Evolutionary conservation across 2,888 invertebrate genomes (phyloP).

Genomic region (Dicranocentrus wangi): DNA sequence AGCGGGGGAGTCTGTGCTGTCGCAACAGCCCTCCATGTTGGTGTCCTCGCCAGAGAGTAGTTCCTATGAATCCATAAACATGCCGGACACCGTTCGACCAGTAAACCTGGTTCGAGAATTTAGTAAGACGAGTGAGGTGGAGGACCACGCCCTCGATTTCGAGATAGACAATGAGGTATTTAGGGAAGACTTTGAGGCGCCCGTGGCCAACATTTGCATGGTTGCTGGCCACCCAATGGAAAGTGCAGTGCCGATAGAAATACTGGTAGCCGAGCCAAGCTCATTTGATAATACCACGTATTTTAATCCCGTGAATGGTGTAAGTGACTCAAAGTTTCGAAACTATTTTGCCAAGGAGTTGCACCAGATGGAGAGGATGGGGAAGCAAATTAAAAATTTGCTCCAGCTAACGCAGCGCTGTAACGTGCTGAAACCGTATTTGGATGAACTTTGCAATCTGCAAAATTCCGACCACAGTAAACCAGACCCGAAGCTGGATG

Average conservation of each 20-base stretch:
- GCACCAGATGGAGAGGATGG: slow-evolving; percentile 68
- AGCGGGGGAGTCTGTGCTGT: slow-evolving; percentile 24
- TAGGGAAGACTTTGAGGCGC: slow-evolving; percentile 22
- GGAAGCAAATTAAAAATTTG: slow-evolving; percentile 68
- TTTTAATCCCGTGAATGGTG: slow-evolving; percentile 54
- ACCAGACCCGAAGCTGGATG: slow-evolving; percentile 67
- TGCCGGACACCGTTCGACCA: slow-evolving; percentile 43
- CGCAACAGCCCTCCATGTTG: slow-evolving; percentile 34
- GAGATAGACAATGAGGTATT: slow-evolving; percentile 41
- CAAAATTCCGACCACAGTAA: slow-evolving; percentile 61
- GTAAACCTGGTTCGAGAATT: slow-evolving; percentile 61
- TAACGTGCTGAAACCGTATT: slow-evolving; percentile 68
- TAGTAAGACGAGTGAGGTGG: slow-evolving; percentile 42
- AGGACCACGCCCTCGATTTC: slow-evolving; percentile 5
- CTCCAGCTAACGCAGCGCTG: slow-evolving; percentile 66
- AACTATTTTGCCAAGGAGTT: slow-evolving; percentile 69
- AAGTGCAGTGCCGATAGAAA: slow-evolving; percentile 38
- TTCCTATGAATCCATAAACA: slow-evolving; percentile 66
- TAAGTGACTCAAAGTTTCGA: slow-evolving; percentile 64
- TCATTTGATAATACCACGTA: background rate
- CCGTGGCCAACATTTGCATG: slow-evolving; percentile 39
- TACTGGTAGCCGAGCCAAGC: slow-evolving; percentile 39
- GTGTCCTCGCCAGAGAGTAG: slow-evolving; percentile 29
- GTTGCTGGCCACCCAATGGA: slow-evolving; percentile 44
- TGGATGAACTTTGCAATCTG: slow-evolving; percentile 68